These are phyloP conservation scores for Struthidea cinerea DNA, from an alignment of 2,113 vertebrate genomes.

Conservation along the genomic window DNA sequence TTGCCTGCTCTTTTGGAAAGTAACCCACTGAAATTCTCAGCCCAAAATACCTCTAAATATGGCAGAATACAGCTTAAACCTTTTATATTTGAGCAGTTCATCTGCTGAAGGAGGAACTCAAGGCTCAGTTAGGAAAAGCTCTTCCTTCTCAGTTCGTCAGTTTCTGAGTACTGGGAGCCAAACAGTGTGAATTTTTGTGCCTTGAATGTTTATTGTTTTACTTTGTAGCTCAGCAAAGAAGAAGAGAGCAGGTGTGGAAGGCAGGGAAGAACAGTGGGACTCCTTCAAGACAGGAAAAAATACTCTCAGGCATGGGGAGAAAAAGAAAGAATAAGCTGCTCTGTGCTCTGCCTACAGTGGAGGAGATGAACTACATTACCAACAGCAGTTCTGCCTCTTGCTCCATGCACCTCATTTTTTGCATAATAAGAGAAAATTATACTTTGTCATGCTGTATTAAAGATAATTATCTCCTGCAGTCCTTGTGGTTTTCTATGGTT, in stretches of 20 bases:
- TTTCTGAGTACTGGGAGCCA: neutral
- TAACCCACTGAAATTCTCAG: neutral
- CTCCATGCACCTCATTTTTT: neutral
- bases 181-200: neutral
- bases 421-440: conserved; percentile 7
- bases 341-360: neutral
- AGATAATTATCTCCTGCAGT: conserved; percentile 1
- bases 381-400: neutral
- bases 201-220: conserved; percentile 39
- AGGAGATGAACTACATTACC: neutral
- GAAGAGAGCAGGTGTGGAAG: conserved; percentile 53
- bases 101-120: neutral
- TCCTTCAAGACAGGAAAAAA: conserved; percentile 53
- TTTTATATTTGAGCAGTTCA: neutral
- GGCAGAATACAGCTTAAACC: neutral
- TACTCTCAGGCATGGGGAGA: conserved; percentile 1
- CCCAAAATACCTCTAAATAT: neutral
- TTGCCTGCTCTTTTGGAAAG: neutral
- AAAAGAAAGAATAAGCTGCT: conserved; percentile 25
- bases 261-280: conserved; percentile 56
- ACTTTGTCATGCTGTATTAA: conserved; percentile 12
- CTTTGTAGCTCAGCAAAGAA: conserved; percentile 32
- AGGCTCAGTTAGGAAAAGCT: neutral
- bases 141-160: neutral
- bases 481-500: neutral